Conservation (phyloP, 2,113 vertebrate species). For the Brienomyrus longianalis region DNA sequence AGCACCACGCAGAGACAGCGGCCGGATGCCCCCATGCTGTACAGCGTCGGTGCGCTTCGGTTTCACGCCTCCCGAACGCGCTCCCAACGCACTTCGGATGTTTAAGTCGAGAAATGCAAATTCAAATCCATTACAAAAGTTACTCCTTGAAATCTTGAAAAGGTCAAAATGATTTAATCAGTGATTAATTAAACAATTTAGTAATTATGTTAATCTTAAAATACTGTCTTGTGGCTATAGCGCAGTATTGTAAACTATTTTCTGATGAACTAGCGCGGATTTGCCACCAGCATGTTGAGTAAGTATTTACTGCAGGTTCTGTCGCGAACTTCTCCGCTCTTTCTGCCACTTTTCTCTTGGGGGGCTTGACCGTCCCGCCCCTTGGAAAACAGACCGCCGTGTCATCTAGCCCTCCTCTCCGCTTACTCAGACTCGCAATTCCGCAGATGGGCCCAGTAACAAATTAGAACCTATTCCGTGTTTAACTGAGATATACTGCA, state of each 20-base stretch:
- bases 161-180: neutral
- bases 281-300: neutral
- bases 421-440: neutral
- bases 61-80: neutral
- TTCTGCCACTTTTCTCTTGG: neutral
- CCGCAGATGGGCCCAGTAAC: neutral
- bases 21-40: conserved; percentile 43
- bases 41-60: neutral
- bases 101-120: neutral
- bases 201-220: neutral
- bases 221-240: neutral
- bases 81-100: neutral
- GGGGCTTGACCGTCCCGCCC: conserved; percentile 12
- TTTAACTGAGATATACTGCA: neutral
- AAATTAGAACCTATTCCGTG: neutral
- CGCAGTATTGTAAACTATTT: neutral
- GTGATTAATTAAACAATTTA: neutral
- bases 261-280: neutral
- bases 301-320: neutral
- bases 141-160: neutral
- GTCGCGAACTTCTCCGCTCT: neutral
- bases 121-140: neutral
- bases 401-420: neutral
- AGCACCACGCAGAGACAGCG: conserved; percentile 35
- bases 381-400: neutral